A percentile compares a stretch with the other conserved stretches of the same genome.
Evolutionary conservation across 2,113 vertebrate genomes (phyloP).

Genomic region (Aphyosemion australe): DNA sequence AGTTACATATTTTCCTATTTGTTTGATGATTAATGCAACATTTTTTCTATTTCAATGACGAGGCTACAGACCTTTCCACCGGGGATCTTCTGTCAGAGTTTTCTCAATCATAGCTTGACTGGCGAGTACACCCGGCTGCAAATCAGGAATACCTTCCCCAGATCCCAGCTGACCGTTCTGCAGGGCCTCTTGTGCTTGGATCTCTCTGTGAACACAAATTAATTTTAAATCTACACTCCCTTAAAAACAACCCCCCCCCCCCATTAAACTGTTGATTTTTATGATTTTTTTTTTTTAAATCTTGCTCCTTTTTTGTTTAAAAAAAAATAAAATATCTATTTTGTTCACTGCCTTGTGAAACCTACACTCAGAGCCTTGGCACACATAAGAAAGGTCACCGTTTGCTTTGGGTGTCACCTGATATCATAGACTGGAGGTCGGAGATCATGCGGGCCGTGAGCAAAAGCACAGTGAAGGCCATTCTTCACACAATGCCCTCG

Average conservation of each 20-base stretch:
- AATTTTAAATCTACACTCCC: neutral
- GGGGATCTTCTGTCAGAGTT: constrained; percentile 89
- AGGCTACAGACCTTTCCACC: constrained; percentile 84
- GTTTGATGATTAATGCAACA: neutral
- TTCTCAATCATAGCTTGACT: constrained; percentile 95
- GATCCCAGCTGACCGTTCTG: constrained; percentile 87
- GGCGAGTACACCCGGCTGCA: constrained; percentile 88
- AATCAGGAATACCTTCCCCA: constrained; percentile 85
- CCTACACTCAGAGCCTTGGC: constrained; percentile 12
- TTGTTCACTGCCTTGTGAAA: too few relatives aligned
- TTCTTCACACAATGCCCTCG: constrained; percentile 93
- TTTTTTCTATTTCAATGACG: neutral
- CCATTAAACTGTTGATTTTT: too few relatives aligned
- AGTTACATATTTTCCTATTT: neutral
- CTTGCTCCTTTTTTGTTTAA: too few relatives aligned
- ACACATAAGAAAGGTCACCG: constrained; percentile 17
- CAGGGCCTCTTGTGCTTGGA: constrained; percentile 90
- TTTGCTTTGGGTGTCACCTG: constrained; percentile 78
- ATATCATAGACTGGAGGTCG: constrained; percentile 91
- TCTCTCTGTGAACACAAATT: constrained; percentile 79
- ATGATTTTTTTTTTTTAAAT: too few relatives aligned
- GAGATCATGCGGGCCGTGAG: constrained; percentile 91
- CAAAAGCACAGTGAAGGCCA: constrained; percentile 92
- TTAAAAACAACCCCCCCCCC: neutral
- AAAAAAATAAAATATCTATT: too few relatives aligned